Conservation (phyloP, 1,140 invertebrate species). For the Listronotus oregonensis region DNA sequence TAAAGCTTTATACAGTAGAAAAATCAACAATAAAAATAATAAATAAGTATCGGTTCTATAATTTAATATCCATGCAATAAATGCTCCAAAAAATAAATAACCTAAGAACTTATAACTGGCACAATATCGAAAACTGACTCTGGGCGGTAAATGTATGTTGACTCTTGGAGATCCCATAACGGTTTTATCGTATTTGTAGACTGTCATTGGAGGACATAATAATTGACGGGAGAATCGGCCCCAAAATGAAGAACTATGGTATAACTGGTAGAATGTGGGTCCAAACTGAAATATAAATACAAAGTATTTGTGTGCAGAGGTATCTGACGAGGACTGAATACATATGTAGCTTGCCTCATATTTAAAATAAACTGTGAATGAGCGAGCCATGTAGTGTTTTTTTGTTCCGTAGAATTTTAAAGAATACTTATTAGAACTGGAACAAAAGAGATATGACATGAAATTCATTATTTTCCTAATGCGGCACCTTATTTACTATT, state of each 20-base stretch:
- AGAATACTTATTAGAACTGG: too few relatives aligned
- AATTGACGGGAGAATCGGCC: constrained; percentile 69
- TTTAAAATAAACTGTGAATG: too few relatives aligned
- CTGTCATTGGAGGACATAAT: constrained; percentile 65
- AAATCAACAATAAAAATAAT: constrained; percentile 40
- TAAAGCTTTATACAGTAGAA: constrained; percentile 41
- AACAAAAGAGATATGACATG: too few relatives aligned
- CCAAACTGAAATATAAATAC: constrained; percentile 65
- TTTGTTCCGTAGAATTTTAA: too few relatives aligned
- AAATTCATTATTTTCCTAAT: too few relatives aligned
- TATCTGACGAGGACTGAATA: too few relatives aligned
- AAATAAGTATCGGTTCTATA: constrained; percentile 43
- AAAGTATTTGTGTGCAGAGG: too few relatives aligned
- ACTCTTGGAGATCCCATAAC: constrained; percentile 60
- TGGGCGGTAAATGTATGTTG: constrained; percentile 65
- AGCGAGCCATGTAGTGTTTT: too few relatives aligned
- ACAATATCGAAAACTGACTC: constrained; percentile 70
- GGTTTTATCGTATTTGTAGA: constrained; percentile 65
- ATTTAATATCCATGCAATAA: constrained; percentile 41
- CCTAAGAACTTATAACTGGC: constrained; percentile 67
- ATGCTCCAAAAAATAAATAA: constrained; percentile 45
- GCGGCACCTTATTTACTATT: too few relatives aligned
- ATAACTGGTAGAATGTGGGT: constrained; percentile 63
- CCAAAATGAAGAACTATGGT: constrained; percentile 65
- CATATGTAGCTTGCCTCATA: too few relatives aligned